Base-by-base conservation (phyloP, 2,888 invertebrate genomes). In the Phyllotreta cruciferae region DNA sequence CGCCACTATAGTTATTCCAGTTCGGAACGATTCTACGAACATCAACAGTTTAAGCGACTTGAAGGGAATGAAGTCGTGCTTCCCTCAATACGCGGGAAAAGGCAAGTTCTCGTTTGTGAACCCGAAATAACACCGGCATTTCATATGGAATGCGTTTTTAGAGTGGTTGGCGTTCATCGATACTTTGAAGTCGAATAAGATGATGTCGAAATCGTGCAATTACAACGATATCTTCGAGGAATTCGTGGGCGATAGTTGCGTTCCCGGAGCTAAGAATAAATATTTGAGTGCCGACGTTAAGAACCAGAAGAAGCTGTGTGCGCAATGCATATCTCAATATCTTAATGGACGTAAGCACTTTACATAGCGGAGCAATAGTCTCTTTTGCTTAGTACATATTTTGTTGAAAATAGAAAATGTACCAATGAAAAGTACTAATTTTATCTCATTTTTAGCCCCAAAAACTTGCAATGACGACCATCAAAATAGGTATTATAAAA, bases 81-180 rank as follows among this genome's bases (percentile, higher is more conserved):
- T 90, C 80, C 87, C 89, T 0, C 87, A 88, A 73, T 90, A 83
- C 69, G 87, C 88, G 0, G 89, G 89, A 37, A 85, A 89, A 56
- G 85, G 87, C 87, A 68, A 80, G 72, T 52, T 55, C 47, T 56
- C 38, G 38, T 56, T 52, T 56, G 41, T 9, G 7, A 24, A 56
- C 8, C 11, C 13, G 14, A 53, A n/a, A 36, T 11, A 11, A 10
- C 3, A 49, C 39, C 56, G 56, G 13, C 13, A 45, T 24, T 14
- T 41, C 13, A 52, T 54, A 36, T 47, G 3, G 37, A 6, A 13
- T 42, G 41, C 47, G 50, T 54, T 76, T 77, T 63, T 69, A 86
- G 87, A 88, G 5, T 88, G 86, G 83, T 77, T 89, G 47, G 84
- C 88, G 1, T 88, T 88, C 73, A 80, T 88, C 1, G 84, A 86